Evolutionary conservation across 2,888 invertebrate genomes (phyloP).

Genomic region (Chymomyza caudatula): DNA sequence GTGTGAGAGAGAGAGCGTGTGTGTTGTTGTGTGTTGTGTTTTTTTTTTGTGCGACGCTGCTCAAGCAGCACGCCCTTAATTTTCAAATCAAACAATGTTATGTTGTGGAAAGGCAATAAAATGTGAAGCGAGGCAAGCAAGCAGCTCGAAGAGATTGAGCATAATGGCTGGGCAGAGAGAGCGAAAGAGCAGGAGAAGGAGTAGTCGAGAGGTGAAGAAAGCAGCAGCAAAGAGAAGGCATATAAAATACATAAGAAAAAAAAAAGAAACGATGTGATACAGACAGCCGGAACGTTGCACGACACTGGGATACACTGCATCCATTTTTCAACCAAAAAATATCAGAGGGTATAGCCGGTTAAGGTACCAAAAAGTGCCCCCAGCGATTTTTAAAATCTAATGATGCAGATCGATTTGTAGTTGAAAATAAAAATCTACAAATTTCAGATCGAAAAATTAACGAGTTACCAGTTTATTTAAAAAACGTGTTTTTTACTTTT

Average conservation of each 20-base stretch:
- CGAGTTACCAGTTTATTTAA: no score
- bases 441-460: no score
- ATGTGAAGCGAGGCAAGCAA: conserved; percentile 19
- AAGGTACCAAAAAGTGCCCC: no score
- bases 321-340: no score
- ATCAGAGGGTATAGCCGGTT: no score
- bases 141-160: background rate
- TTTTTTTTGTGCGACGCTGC: conserved; percentile 13
- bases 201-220: background rate
- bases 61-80: conserved; percentile 50
- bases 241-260: background rate
- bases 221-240: background rate
- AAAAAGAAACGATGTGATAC: no score
- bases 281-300: no score
- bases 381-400: no score
- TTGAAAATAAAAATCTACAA: no score
- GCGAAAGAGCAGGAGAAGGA: background rate
- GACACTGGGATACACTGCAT: no score
- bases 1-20: background rate
- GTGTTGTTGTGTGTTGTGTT: background rate
- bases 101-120: conserved; percentile 17
- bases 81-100: conserved; percentile 48
- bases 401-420: no score
- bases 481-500: no score
- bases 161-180: background rate